Evolutionary conservation across 2,113 vertebrate species (phyloP), one percentile per base, ranked within the genome.

Genomic region (Hypocryptadius cinnamomeus): DNA sequence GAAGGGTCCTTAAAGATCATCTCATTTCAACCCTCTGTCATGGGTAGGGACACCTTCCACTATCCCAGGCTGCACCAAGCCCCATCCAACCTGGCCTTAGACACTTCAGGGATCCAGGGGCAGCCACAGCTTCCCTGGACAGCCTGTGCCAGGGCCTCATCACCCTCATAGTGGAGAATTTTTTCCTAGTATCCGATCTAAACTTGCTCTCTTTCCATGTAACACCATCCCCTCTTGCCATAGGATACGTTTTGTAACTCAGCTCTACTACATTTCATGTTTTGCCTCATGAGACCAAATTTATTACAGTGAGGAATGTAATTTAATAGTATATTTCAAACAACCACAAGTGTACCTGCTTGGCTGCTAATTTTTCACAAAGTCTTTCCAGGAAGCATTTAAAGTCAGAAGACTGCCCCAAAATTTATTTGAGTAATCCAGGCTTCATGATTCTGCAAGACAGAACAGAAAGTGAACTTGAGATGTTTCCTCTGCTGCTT

Each of bases 301-400:
- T 82, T 85, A 89, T 89, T 90, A 71, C 48, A 48, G 64, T 30
- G 82, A 90, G 53, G 20, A 48, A 89, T 91, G 48, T 70, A 78
- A 89, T 53, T 68, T 60, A 90, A 87, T 19, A 78, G 48, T 28
- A 14, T 53, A 88, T 84, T 90, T 90, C 90, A 93, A 95, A 89
- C 64, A 92, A 86, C 31, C 51, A 83, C 0, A 5, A 91, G 25
- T 39, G 44, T 94, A 95, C 90, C 91, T 94, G 64, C 60, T 83
- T 71, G 63, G 64, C 68, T 90, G 64, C 82, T 92, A 85, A 23
- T 94, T 95, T 92, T 94, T 91, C 93, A 95, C 15, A 2, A 27
- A 89, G 45, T 39, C 37, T 72, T 53, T 91, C 69, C 60, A 83
- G 77, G 72, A 94, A 94, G 31, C 48, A 42, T 86, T 87, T 70